Evolutionary conservation across 2,888 invertebrate species (phyloP).

Genomic region (Gerris lacustris): DNA sequence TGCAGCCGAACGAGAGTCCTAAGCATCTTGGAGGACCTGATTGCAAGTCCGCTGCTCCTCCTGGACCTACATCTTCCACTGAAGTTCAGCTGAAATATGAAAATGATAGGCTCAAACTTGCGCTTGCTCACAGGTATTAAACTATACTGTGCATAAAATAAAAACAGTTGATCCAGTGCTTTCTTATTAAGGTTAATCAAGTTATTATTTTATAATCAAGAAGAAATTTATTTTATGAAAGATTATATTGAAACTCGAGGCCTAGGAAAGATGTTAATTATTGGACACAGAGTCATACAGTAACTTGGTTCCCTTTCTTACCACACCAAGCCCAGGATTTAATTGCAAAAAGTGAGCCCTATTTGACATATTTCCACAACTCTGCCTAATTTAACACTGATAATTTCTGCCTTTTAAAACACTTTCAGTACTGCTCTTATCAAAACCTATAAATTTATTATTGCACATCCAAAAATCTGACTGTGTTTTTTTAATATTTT

Average conservation of each 20-base stretch:
- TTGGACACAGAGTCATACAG: no score
- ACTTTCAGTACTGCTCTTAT: no score
- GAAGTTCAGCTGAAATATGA: conserved; percentile 92
- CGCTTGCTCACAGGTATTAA: conserved; percentile 80
- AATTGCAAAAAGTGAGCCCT: no score
- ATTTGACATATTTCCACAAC: no score
- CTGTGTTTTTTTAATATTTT: no score
- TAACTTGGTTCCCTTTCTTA: no score
- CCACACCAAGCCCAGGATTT: no score
- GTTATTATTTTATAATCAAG: neutral
- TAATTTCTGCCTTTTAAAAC: no score
- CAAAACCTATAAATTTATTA: no score
- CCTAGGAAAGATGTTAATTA: no score
- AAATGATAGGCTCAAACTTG: conserved; percentile 89
- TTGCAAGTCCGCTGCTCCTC: conserved; percentile 32
- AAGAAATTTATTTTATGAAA: neutral
- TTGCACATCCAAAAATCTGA: no score
- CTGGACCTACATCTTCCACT: conserved; percentile 36
- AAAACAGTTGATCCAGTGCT: neutral
- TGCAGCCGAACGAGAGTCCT: conserved; percentile 45
- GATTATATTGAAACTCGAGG: neutral
- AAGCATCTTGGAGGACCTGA: conserved; percentile 44
- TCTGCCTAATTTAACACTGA: no score
- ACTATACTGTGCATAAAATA: neutral
- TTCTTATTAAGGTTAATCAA: neutral